Base-by-base conservation (phyloP, 2,888 invertebrate genomes). In the Unio pictorum region DNA sequence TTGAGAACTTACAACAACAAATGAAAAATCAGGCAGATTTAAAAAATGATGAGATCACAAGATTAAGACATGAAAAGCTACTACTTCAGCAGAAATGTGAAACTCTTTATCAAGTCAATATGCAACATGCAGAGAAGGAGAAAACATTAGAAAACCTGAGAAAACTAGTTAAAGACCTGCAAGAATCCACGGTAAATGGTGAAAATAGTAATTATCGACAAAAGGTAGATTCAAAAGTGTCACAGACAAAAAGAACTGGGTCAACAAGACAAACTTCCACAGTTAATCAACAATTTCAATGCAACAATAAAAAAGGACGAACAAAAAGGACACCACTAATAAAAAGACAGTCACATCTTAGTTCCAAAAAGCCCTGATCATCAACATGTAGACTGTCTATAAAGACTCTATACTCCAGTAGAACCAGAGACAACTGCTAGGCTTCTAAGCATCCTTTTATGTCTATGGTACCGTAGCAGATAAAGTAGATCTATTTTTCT, bases 121-220 rank as follows among this genome's bases (percentile, higher is more conserved):
- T 66, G 23, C 76, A 79, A 60, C 81, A 81, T 66, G 26, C 80
- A 18, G 81, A 83, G 58, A 81, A 85, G 63, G 82, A 84, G 64
- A 76, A 78, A 66, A 81, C 81, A 34, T 61, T 82, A 26, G 69
- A 73, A 58, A 80, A 81, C 65, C 67, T 84, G 26, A 74, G 73
- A 30, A 69, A 77, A 56, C 78, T 81, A 66, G 77, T 83, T 0
- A 65, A 79, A 34, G 80, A 81, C 30, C 28, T 82, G 18, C 71
- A 77, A 67, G 69, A 69, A 66, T 58, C 66, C 17, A 56, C 15
- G 69, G 69, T 45, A n/a, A 64, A 66, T 1, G 77, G 75, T 70
- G 77, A 77, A 54, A 73, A 70, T 70, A 64, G 71, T 11, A 77
- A 73, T 59, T 63, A 64, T 23, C 70, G 69, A 67, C 57, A 30